Evolutionary conservation across 35 echinoderm and acorn worm genomes (phyloP), one percentile per base, ranked within the genome.

Genomic region (Strongylocentrotus purpuratus): DNA sequence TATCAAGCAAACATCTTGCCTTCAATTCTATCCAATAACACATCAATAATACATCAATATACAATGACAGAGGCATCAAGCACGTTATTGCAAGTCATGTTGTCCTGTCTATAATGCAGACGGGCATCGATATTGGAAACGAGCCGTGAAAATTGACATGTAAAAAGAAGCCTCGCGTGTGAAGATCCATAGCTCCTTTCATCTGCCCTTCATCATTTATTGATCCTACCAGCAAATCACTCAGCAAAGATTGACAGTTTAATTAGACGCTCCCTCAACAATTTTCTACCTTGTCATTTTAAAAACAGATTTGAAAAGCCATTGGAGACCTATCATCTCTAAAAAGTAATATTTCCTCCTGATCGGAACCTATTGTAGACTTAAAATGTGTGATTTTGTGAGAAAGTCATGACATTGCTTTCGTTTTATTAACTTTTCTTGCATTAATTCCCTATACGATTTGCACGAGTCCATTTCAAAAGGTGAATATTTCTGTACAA

Each of bases 111-210:
- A 78, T 78, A n/a, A 78, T 78, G 65, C 65, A 78, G n/a, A 28
- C 22, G 22, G 2, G 28, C 22, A 78, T 78, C 20, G 25, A 78
- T 78, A n/a, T 78, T 28, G 65, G 22, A 78, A 78, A 78, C 25
- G 22, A 78, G 65, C 65, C 25, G 65, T 78, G 65, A 78, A 78
- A 78, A 78, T 78, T 78, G 65, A 78, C 65, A 78, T 78, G 65
- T 78, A 22, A 78, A 78, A n/a, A 8, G 65, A n/a, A 28, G 22
- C 65, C 65, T 78, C n/a, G 65, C 65, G 22, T 78, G 20, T 78
- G 65, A 78, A 78, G 65, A 78, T 78, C 65, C 22, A 78, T 78
- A 22, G 25, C n/a, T n/a, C n/a, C 25, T n/a, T n/a, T 22, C 65
- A 78, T 22, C 65, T 78, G 65, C 65, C 65, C 65, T 78, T 28